Percentiles rank a stretch among this genome's conserved stretches.
Evolutionary conservation across 2,888 invertebrate species (phyloP).

Genomic region (Tillus elongatus): DNA sequence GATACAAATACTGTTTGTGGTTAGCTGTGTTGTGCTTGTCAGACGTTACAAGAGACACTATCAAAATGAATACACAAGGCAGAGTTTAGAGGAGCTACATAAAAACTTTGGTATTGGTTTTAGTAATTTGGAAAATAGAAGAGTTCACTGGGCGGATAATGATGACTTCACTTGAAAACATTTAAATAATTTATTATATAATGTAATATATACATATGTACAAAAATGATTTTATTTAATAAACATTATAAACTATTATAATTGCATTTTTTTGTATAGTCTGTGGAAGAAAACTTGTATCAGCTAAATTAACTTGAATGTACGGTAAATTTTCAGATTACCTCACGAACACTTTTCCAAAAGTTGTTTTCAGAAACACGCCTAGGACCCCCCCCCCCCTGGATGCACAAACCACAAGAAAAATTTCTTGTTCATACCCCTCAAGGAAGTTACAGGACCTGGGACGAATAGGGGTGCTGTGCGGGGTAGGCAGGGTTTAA

Average conservation of each 20-base stretch:
- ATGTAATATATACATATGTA: slow-evolving; percentile 7
- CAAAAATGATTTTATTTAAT: slow-evolving; percentile 9
- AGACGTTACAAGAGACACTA: slow-evolving; percentile 47
- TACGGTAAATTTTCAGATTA: no score
- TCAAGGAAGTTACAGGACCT: no score
- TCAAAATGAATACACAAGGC: slow-evolving; percentile 41
- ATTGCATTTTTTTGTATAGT: no score
- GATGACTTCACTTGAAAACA: slow-evolving; percentile 21
- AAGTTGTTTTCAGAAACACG: no score
- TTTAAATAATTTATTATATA: background rate
- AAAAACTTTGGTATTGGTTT: slow-evolving; percentile 58
- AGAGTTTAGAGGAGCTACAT: slow-evolving; percentile 42
- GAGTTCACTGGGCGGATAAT: slow-evolving; percentile 62
- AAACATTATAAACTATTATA: slow-evolving; percentile 7
- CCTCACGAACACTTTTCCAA: no score
- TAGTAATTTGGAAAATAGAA: slow-evolving; percentile 52
- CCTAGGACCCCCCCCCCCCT: no score
- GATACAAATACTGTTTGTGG: slow-evolving; percentile 48
- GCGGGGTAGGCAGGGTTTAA: no score
- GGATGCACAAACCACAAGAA: no score
- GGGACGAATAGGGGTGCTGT: no score
- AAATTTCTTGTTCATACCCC: no score
- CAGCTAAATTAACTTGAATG: no score
- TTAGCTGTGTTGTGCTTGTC: slow-evolving; percentile 47
- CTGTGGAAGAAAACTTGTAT: no score